Evolutionary conservation across 2,888 invertebrate species (phyloP).

Genomic region (Machimus rusticus): DNA sequence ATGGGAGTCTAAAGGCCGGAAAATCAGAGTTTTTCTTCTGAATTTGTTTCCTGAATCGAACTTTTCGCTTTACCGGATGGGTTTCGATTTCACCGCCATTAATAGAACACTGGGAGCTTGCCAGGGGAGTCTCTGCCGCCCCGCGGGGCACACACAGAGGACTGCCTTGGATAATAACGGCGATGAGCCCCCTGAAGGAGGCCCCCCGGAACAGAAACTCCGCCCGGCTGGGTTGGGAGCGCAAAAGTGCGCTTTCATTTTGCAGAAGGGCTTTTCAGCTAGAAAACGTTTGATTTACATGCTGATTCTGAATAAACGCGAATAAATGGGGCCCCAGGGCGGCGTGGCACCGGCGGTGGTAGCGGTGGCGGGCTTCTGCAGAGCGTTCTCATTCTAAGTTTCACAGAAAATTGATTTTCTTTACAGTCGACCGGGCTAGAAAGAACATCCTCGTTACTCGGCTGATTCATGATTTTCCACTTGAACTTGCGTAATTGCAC

Average conservation of each 20-base stretch:
- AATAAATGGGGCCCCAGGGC: not conserved
- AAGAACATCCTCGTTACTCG: constrained; percentile 31
- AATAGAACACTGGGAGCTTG: not conserved
- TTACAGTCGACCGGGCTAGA: constrained; percentile 25
- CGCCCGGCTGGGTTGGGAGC: not conserved
- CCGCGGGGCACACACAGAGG: not conserved
- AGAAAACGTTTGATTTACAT: constrained; percentile 40
- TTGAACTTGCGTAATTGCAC: constrained; percentile 29
- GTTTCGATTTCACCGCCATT: not conserved
- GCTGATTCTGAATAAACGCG: constrained; percentile 23
- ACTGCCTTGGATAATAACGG: not conserved
- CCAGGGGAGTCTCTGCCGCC: not conserved
- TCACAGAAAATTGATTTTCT: constrained; percentile 35
- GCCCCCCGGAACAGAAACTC: not conserved
- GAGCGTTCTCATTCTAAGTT: constrained; percentile 16
- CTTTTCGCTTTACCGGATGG: constrained; percentile 28
- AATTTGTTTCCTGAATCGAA: constrained; percentile 49
- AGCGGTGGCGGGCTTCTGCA: not conserved
- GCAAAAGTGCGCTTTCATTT: constrained; percentile 34
- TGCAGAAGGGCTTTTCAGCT: constrained; percentile 20
- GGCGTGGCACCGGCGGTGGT: not conserved
- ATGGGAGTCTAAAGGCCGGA: constrained; percentile 48
- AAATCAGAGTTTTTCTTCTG: constrained; percentile 50
- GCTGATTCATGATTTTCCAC: constrained; percentile 36
- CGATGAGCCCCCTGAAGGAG: not conserved